These are phyloP conservation scores for Drosophila maculinotata DNA, from an alignment of 2,888 invertebrate species.

Conservation along the genomic window DNA sequence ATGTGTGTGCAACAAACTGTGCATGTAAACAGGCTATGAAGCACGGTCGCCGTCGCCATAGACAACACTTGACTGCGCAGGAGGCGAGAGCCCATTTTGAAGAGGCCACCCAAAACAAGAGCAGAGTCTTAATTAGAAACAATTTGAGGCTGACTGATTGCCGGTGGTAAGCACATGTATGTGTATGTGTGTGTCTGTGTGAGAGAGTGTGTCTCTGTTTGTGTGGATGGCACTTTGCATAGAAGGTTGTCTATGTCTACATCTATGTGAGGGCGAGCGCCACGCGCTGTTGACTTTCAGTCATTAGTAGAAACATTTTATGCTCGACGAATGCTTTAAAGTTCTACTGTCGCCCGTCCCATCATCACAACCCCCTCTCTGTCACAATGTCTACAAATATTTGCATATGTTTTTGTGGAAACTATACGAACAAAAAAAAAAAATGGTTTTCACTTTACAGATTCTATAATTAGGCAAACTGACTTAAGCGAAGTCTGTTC, in stretches of 20 bases:
- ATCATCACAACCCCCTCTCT: neutral
- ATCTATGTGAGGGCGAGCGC: constrained; percentile 5
- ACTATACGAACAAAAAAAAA: neutral
- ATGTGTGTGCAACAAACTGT: constrained; percentile 67
- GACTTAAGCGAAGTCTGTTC: neutral
- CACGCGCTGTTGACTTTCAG: constrained; percentile 56
- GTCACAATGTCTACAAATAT: neutral
- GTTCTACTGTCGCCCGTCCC: neutral
- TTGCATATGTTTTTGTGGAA: constrained; percentile 15
- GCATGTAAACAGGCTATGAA: constrained; percentile 67
- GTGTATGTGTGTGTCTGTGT: constrained; percentile 7
- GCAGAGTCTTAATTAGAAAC: constrained; percentile 75
- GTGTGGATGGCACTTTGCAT: constrained; percentile 2
- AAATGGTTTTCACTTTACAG: neutral
- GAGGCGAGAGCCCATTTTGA: constrained; percentile 36
- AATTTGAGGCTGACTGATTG: constrained; percentile 76
- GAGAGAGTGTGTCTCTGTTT: constrained; percentile 5
- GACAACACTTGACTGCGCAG: constrained; percentile 63
- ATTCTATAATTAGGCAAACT: constrained; percentile 3
- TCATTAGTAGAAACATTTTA: constrained; percentile 48
- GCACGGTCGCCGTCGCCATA: constrained; percentile 21
- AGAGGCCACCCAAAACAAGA: constrained; percentile 31
- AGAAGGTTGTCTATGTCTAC: constrained; percentile 6
- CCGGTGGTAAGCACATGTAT: constrained; percentile 36
- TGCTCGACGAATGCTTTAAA: constrained; percentile 35